Percentiles rank a stretch among this genome's conserved stretches.
These are phyloP conservation scores for Peromyscus melanophrys DNA, from an alignment of 2,797 vertebrate genomes.

Conservation along the genomic window DNA sequence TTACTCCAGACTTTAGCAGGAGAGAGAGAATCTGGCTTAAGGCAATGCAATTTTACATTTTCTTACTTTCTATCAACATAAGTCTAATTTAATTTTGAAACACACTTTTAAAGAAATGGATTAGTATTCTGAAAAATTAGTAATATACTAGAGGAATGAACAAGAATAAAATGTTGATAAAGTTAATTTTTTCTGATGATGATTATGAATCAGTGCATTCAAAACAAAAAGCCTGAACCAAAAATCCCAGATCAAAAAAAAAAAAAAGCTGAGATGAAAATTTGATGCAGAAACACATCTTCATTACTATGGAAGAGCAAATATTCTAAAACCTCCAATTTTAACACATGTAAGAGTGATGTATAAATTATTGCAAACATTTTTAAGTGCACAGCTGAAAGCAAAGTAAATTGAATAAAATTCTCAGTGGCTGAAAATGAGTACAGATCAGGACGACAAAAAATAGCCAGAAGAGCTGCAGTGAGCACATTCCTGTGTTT, in stretches of 20 bases:
- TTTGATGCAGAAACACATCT: neutral
- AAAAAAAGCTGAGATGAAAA: neutral
- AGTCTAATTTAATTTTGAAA: neutral
- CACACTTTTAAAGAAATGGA: neutral
- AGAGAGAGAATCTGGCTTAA: neutral
- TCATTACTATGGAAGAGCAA: neutral
- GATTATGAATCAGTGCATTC: neutral
- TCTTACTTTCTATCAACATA: neutral
- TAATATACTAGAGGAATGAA: neutral
- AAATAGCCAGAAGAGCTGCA: neutral
- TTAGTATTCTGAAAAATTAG: neutral
- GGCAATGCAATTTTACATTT: neutral
- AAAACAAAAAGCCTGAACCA: neutral
- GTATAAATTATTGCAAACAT: neutral
- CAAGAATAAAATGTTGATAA: neutral
- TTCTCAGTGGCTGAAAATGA: conserved; percentile 21
- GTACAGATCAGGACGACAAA: neutral
- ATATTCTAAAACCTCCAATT: neutral
- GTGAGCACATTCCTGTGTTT: neutral
- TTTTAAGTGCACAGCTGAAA: neutral
- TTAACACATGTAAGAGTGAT: neutral
- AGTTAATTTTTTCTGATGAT: neutral
- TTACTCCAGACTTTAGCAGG: neutral
- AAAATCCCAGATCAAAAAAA: neutral
- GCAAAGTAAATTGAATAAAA: neutral